Evolutionary conservation across 2,113 vertebrate species (phyloP).

Genomic region (Leucosticte australis): DNA sequence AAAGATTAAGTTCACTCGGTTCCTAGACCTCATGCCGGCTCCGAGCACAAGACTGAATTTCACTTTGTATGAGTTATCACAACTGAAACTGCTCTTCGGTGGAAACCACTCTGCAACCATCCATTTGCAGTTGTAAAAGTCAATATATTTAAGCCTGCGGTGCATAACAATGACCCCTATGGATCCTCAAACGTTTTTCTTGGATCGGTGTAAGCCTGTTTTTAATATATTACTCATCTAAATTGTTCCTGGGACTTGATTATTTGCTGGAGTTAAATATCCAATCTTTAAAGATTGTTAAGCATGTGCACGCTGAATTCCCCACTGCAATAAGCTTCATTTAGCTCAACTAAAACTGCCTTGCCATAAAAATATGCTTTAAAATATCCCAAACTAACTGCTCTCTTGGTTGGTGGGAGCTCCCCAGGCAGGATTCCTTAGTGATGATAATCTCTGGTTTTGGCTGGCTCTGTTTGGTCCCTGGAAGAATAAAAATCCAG

Average conservation of each 20-base stretch:
- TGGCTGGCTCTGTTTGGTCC: conserved; percentile 60
- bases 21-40: conserved; percentile 43
- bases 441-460: conserved; percentile 67
- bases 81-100: conserved; percentile 49
- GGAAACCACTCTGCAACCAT: conserved; percentile 49
- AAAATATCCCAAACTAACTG: conserved; percentile 65
- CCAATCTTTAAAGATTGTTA: conserved; percentile 67
- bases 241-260: conserved; percentile 61
- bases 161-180: conserved; percentile 67
- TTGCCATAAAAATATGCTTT: conserved; percentile 36
- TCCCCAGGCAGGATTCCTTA: conserved; percentile 69
- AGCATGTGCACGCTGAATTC: conserved; percentile 70
- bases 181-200: conserved; percentile 65
- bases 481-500: conserved; percentile 51
- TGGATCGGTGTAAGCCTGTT: conserved; percentile 57
- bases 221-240: conserved; percentile 74
- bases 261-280: conserved; percentile 68
- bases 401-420: conserved; percentile 67
- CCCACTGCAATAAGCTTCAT: conserved; percentile 69
- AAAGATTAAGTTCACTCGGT: conserved; percentile 43
- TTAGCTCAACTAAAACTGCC: conserved; percentile 73
- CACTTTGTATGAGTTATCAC: conserved; percentile 56
- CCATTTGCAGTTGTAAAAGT: conserved; percentile 65
- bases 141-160: conserved; percentile 65
- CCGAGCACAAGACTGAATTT: conserved; percentile 34